phyloP scores from a whole-genome alignment of 2,797 vertebrate species.

The Limosa lapponica region DNA sequence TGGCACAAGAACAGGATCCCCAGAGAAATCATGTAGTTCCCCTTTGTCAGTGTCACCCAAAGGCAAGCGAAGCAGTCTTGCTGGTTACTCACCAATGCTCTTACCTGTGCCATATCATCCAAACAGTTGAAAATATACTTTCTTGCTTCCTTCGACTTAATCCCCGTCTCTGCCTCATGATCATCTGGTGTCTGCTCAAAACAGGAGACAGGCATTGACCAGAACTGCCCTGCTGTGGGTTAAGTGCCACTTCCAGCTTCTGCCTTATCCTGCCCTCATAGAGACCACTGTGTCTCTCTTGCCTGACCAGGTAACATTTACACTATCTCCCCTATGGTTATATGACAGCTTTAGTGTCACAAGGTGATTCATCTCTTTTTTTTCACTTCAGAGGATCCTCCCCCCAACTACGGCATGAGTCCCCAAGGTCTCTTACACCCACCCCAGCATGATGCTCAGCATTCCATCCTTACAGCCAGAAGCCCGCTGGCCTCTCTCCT shows the following conservation, averaged over 20 bases:
- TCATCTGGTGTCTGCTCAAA: slow-evolving; percentile 91
- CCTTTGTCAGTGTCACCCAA: not conserved
- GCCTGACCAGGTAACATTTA: not conserved
- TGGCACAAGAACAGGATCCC: not conserved
- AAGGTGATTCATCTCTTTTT: not conserved
- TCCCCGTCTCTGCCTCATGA: slow-evolving; percentile 97
- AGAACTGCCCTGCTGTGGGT: not conserved
- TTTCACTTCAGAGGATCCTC: not conserved
- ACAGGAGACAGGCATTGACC: slow-evolving; percentile 51
- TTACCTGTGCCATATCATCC: slow-evolving; percentile 99
- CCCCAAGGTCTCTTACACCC: not conserved
- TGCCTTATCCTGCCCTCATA: not conserved
- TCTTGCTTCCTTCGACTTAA: slow-evolving; percentile 98
- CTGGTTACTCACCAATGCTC: slow-evolving; percentile 54
- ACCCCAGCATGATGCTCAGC: rapidly evolving
- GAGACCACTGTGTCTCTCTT: not conserved
- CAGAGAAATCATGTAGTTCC: not conserved
- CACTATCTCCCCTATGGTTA: rapidly evolving
- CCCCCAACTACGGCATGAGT: not conserved
- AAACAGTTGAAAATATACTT: slow-evolving; percentile 99
- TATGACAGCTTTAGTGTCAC: not conserved
- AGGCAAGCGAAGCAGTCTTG: not conserved
- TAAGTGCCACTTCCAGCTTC: not conserved
- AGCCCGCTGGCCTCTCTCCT: not conserved
- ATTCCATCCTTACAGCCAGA: not conserved